Conservation (phyloP, 1,140 invertebrate genomes). For the Eulimnadia texana region DNA sequence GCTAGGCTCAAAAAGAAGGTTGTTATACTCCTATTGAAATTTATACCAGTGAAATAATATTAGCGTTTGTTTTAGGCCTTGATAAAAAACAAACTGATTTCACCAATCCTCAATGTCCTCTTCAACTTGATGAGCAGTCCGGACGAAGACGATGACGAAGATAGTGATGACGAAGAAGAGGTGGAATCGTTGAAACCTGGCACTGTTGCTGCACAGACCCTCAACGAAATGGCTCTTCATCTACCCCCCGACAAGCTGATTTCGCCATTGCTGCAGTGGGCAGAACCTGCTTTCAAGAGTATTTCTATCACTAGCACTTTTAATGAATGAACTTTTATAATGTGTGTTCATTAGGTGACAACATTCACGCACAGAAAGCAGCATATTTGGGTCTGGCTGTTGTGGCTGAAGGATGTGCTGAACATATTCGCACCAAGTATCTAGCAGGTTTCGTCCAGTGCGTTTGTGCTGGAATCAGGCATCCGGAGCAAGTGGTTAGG, state of each 20-base stretch:
- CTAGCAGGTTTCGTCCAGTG: constrained; percentile 50
- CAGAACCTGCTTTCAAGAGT: constrained; percentile 18
- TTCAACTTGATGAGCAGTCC: constrained; percentile 49
- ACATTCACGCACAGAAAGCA: constrained; percentile 47
- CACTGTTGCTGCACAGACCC: constrained; percentile 50
- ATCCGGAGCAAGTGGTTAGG: constrained; percentile 42
- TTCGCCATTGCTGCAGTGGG: constrained; percentile 42
- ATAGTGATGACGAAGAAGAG: constrained; percentile 42
- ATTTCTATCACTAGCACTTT: not conserved
- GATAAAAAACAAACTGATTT: constrained; percentile 53
- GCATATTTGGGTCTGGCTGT: constrained; percentile 57
- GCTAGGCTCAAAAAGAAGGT: constrained; percentile 53
- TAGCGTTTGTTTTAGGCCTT: constrained; percentile 35
- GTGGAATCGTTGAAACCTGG: constrained; percentile 39
- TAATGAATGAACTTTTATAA: not conserved
- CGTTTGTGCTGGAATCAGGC: constrained; percentile 51
- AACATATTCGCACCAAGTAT: constrained; percentile 55
- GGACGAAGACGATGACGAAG: constrained; percentile 38
- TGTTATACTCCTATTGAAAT: not conserved
- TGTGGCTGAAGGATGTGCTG: constrained; percentile 63
- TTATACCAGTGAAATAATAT: not conserved
- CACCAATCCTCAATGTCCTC: constrained; percentile 49
- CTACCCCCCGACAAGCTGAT: constrained; percentile 61
- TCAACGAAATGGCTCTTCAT: constrained; percentile 59
- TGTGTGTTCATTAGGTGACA: constrained; percentile 22